Conservation (phyloP, 1,140 invertebrate species). For the Apolygus lucorum region DNA sequence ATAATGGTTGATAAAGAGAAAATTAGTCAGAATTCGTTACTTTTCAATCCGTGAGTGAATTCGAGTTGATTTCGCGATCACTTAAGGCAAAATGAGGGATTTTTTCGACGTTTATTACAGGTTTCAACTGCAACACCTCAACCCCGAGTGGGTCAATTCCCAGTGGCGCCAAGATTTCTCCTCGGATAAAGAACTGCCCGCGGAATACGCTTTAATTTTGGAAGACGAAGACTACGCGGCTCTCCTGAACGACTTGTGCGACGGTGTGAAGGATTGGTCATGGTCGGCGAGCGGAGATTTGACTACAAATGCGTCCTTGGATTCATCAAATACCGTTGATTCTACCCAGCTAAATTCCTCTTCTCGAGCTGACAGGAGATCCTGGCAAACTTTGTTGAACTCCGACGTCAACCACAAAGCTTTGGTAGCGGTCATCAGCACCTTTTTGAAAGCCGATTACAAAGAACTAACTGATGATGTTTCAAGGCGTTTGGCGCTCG, state of each 20-base stretch:
- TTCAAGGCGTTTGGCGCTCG: slow-evolving; percentile 39
- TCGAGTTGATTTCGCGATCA: too few relatives aligned
- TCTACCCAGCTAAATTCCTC: slow-evolving; percentile 13
- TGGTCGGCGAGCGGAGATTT: slow-evolving; percentile 28
- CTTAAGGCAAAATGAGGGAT: slow-evolving; percentile 34
- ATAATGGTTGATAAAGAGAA: too few relatives aligned
- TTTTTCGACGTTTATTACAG: slow-evolving; percentile 37
- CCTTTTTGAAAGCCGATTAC: slow-evolving; percentile 44
- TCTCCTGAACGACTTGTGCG: slow-evolving; percentile 37
- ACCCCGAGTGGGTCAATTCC: slow-evolving; percentile 43
- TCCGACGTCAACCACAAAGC: slow-evolving; percentile 42
- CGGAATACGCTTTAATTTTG: slow-evolving; percentile 41
- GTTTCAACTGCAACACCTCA: slow-evolving; percentile 39
- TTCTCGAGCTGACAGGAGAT: slow-evolving; percentile 35
- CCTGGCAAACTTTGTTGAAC: slow-evolving; percentile 46
- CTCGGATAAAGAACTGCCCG: slow-evolving; percentile 41
- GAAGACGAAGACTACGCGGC: slow-evolving; percentile 38
- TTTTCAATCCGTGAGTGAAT: too few relatives aligned
- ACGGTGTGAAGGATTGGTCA: slow-evolving; percentile 35
- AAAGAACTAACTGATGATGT: slow-evolving; percentile 37
- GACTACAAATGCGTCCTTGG: slow-evolving; percentile 3
- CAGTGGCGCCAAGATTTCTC: slow-evolving; percentile 45
- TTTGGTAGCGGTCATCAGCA: slow-evolving; percentile 45
- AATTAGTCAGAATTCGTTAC: too few relatives aligned
- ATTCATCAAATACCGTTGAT: background rate